Conservation (phyloP, 2,888 invertebrate species). For the Lepidochrysops patricia region DNA sequence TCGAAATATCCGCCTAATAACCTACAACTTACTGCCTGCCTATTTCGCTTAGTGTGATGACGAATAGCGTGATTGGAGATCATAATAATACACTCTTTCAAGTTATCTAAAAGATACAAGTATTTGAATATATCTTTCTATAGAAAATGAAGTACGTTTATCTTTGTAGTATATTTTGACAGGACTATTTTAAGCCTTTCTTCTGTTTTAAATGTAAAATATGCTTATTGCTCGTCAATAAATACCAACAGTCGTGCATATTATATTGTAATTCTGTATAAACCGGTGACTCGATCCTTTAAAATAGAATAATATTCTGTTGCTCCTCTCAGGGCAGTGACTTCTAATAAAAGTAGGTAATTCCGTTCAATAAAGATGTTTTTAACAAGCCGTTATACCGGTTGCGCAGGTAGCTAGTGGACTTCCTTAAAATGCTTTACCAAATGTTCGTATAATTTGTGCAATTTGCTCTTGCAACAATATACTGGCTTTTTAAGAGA, state of each 20-base stretch:
- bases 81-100: no score
- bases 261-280: neutral
- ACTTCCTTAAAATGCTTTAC: constrained; percentile 10
- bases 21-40: no score
- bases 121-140: no score
- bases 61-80: no score
- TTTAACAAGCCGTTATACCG: constrained; percentile 10
- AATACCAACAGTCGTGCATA: neutral
- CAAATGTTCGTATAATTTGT: neutral
- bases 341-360: constrained; percentile 13
- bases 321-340: constrained; percentile 9
- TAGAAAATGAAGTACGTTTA: no score
- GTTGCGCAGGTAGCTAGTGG: constrained; percentile 12
- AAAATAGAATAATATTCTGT: neutral
- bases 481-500: no score
- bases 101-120: no score
- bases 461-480: neutral
- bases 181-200: no score
- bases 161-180: no score
- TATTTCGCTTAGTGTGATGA: no score
- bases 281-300: neutral
- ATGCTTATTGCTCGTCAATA: no score
- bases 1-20: no score
- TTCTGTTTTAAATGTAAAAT: neutral
- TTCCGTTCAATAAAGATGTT: constrained; percentile 11